Evolutionary conservation across 2,888 invertebrate genomes (phyloP), one percentile per base, ranked within the genome.

Genomic region (Nomada ruficornis): DNA sequence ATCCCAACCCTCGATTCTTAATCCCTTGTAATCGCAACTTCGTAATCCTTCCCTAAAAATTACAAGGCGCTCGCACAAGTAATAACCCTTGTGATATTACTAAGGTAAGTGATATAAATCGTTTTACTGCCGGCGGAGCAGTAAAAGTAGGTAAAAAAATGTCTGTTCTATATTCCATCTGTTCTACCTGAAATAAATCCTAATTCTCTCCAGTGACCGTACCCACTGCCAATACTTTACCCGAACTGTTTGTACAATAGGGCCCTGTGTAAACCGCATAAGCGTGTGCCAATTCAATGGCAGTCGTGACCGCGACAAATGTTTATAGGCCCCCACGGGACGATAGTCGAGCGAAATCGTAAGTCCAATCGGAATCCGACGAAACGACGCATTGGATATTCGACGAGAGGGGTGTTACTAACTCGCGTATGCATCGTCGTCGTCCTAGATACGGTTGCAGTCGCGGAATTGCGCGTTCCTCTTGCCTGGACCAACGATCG

Each of bases 401-500:
- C 52, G 69, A 76, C 65, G 72, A 67, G 72, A 70, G 68, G 73
- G 74, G 26, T 77, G 82, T 69, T 69, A 64, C 60, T 47, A 67
- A 26, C 26, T 18, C 63, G n/a, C 18, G n/a, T 44, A 36, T 26
- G 47, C 70, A 18, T 54, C 23, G 2, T 2, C 15, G 26, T n/a
- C 82, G 79, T 79, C 72, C 82, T 73, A 77, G 80, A 83, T 80
- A 83, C 80, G 73, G 52, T 83, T 69, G 29, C 23, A 74, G 72
- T 80, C 73, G 69, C 77, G 68, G 75, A 63, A 55, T 57, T 4
- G 60, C 64, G 59, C 52, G 73, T 75, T 73, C 64, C 73, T 77
- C 69, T 78, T 76, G 77, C 73, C 64, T 68, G 82, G 82, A 70
- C 77, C 65, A 64, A 73, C 77, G 20, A 72, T 63, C 64, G 72